Evolutionary conservation across 2,888 invertebrate genomes (phyloP), one percentile per base, ranked within the genome.

Genomic region (Nomada flava): DNA sequence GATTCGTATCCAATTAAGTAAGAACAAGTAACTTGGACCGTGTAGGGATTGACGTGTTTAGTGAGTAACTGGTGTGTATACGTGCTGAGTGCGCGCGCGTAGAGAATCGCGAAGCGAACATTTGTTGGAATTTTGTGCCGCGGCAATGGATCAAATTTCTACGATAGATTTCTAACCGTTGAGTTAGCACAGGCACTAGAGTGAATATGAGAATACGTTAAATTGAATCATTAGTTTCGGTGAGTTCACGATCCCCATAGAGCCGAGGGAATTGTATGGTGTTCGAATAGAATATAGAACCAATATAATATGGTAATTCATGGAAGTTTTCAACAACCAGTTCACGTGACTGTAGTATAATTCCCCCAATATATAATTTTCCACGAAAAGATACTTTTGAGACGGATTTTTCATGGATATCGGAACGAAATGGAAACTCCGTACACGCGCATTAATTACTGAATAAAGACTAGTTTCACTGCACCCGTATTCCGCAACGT

Each of bases 1-100:
- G 87, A 84, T 42, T 87, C 76, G 84, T 89, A 88, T 79, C 82
- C 79, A 88, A 88, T 85, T 47, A 82, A 83, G 69, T 71, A 86
- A 79, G 79, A 81, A 79, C 62, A 70, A 85, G 67, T 85, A 79
- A 77, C 57, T 75, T 76, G 71, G 53, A 44, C 69, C 71, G 79
- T 81, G 83, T 72, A 47, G 67, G 44, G 72, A 59, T 75, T 72
- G n/a, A 47, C 7, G 52, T 65, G 59, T 69, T 70, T 26, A 9
- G 15, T 53, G 62, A 20, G 47, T 62, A 44, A 47, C 10, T 9
- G 13, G 23, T 18, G 10, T 20, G 26, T 79, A 18, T 70, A 20
- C 23, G 53, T 15, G 20, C 3, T 50, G 20, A 20, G 11, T 23
- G 29, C 55, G 36, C 18, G 10, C 44, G 47, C 23, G 13, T 50